Evolutionary conservation across 2,888 invertebrate species (phyloP), one percentile per base, ranked within the genome.

Genomic region (Sarcophaga rosellei): DNA sequence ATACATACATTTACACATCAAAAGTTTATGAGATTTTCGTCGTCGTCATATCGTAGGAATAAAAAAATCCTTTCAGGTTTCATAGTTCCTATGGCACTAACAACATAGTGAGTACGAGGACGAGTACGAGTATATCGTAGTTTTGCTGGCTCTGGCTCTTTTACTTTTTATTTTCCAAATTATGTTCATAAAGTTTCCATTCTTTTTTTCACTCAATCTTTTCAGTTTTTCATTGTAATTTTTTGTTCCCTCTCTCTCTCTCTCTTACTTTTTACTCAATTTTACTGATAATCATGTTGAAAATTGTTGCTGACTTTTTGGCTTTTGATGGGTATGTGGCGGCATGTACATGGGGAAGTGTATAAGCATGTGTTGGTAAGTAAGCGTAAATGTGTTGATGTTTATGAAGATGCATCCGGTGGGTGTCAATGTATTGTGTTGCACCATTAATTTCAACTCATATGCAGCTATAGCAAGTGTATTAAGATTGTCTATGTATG

Each of bases 11-110:
- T 70, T 57, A 63, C 70, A 83, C 84, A 84, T 87, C 86, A 86
- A 88, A 88, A 88, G 82, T 78, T 87, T 88, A 79, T 87, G 75
- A 83, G 82, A 86, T 84, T 86, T 84, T 87, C 81, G 84, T 77
- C 81, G 81, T 84, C 81, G 81, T 84, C 81, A 81, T 80, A 79
- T 63, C 80, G 82, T 74, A 68, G 68, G 70, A 74, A 53, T 68
- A 35, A 84, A 82, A 82, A 35, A 35, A 35, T 35, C 35, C 78
- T 85, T 78, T 61, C 65, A 47, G 25, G 65, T 73, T 70, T 10
- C 35, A 10, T 47, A 73, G 25, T 35, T 70, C 53, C 53, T 53
- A n/a, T 35, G 23, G 44, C 15, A 53, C 15, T 53, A 53, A 53
- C 53, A 53, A 12, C 15, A 15, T 15, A 12, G 25, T 23, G 2